Conservation (phyloP, 2,113 vertebrate genomes). For the Pandion haliaetus region DNA sequence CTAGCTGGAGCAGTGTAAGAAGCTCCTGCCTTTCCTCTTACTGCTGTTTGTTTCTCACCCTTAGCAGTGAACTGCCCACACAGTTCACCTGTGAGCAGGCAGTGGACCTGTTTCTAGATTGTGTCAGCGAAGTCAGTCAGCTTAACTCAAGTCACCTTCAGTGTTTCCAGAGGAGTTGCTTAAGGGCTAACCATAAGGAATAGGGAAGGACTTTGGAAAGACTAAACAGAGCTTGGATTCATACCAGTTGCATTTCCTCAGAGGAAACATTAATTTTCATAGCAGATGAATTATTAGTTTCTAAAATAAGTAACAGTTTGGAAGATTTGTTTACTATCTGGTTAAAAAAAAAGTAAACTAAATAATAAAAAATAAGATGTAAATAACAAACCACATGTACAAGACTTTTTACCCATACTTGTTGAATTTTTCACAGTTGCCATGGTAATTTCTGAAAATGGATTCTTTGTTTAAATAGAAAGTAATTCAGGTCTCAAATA, state of each 20-base stretch:
- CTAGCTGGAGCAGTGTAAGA: not conserved
- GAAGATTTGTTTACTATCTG: not conserved
- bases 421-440: not conserved
- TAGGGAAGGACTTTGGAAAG: not conserved
- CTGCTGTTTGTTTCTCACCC: not conserved
- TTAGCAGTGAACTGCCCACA: not conserved
- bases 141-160: not conserved
- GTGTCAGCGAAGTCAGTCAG: rapidly evolving
- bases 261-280: not conserved
- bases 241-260: not conserved
- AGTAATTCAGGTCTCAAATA: not conserved
- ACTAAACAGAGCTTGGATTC: not conserved
- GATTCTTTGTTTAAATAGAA: not conserved
- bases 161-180: not conserved
- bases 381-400: not conserved
- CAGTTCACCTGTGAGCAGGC: not conserved
- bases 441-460: not conserved
- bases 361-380: not conserved
- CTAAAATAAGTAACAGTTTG: not conserved
- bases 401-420: not conserved
- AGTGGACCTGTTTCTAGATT: not conserved
- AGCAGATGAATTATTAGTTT: not conserved
- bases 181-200: not conserved
- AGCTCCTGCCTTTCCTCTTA: not conserved
- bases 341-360: not conserved